Evolutionary conservation across 2,797 vertebrate genomes (phyloP).

Genomic region (Sarcophilus harrisii): DNA sequence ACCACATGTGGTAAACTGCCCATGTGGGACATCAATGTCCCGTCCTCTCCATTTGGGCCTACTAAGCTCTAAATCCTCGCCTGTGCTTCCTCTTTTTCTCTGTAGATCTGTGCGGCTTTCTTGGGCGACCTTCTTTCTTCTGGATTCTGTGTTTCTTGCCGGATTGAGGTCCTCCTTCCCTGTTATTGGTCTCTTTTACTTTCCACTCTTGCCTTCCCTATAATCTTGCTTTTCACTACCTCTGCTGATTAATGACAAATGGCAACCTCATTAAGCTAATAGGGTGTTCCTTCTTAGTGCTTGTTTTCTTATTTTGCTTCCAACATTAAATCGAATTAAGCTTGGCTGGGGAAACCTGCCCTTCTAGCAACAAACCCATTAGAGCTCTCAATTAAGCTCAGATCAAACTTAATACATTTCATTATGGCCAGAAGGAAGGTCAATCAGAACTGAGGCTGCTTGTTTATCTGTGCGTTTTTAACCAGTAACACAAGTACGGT

Average conservation of each 20-base stretch:
- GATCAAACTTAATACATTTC: not conserved
- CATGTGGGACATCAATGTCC: not conserved
- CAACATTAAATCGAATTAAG: not conserved
- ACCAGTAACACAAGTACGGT: not conserved
- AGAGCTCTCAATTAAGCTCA: not conserved
- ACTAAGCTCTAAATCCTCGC: not conserved
- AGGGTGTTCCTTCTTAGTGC: not conserved
- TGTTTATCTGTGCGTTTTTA: not conserved
- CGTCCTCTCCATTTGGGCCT: not conserved
- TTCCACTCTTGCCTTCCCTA: not conserved
- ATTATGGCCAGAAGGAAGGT: not conserved
- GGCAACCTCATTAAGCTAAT: not conserved
- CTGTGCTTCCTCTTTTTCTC: not conserved
- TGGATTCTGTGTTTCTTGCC: not conserved
- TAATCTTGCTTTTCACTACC: not conserved
- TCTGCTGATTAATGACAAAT: not conserved
- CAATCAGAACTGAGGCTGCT: not conserved
- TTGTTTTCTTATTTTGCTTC: not conserved
- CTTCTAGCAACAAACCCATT: not conserved
- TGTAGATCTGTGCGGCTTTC: not conserved
- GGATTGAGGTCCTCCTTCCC: not conserved
- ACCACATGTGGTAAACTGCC: fast-evolving
- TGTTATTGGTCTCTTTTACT: not conserved
- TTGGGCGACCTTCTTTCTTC: not conserved
- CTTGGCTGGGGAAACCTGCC: not conserved